These are phyloP conservation scores for Lathamus discolor DNA, from an alignment of 2,113 vertebrate genomes.

Conservation along the genomic window DNA sequence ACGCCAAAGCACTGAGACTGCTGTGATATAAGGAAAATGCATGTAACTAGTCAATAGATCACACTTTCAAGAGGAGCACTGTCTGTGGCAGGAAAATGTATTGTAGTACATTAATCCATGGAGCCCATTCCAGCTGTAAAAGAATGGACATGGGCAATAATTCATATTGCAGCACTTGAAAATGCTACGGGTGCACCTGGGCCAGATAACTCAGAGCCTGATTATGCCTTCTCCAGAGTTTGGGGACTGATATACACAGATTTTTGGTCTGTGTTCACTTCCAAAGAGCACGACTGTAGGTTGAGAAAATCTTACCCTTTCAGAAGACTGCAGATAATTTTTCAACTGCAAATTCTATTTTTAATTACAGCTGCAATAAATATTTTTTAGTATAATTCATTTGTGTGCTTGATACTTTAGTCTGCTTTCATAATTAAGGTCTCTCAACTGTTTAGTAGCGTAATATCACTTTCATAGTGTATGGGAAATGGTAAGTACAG, in stretches of 20 bases:
- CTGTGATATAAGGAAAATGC: constrained; percentile 11
- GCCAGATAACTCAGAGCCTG: constrained; percentile 22
- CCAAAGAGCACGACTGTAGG: background rate
- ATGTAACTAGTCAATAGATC: constrained; percentile 48
- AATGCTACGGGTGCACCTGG: background rate
- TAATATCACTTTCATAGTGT: background rate
- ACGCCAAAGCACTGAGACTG: rapidly evolving
- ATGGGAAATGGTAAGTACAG: background rate
- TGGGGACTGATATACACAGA: background rate
- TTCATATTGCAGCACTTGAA: constrained; percentile 37
- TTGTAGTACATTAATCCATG: constrained; percentile 27
- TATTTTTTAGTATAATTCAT: background rate
- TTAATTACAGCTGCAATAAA: background rate
- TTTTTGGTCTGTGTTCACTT: background rate
- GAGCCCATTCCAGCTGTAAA: constrained; percentile 24
- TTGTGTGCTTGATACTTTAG: background rate
- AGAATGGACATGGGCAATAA: background rate
- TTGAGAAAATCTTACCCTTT: background rate
- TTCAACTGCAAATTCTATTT: background rate
- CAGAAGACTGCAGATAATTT: background rate
- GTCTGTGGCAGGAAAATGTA: constrained; percentile 45
- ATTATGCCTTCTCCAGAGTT: background rate
- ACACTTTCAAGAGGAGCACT: constrained; percentile 4
- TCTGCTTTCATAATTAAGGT: constrained; percentile 27
- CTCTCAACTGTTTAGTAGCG: background rate